Evolutionary conservation across 2,888 invertebrate genomes (phyloP), one percentile per base, ranked within the genome.

Genomic region (Coleophora deauratella): DNA sequence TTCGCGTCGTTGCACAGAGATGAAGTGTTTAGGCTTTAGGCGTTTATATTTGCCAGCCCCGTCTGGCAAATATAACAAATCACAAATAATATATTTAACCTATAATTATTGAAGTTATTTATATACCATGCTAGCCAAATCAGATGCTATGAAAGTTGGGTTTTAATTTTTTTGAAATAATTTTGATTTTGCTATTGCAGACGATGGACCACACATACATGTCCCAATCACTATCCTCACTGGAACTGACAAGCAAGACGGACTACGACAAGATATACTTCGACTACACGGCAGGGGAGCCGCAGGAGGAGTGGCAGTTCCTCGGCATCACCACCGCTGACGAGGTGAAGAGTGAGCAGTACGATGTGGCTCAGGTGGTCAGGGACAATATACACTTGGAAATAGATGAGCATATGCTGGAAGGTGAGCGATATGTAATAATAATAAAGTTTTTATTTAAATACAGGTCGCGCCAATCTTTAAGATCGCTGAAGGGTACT

Each of bases 181-280:
- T 4, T 21, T 3, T 21, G 3, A 21, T 21, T 6, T 4, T 21
- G 3, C 6, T 21, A 21, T 21, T 21, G 0, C 65, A 80, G 79
- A 67, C 49, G 0, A 46, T 74, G 47, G 84, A 84, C 41, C 82
- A 84, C 55, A 72, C 79, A 1, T 84, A 82, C 53, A 72, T 84
- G 62, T 76, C 81, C 0, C 80, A 80, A 37, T 76, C 82, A 0
- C 62, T 84, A 0, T 82, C 84, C 0, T 54, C 62, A 0, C 57
- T 84, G 0, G 74, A 70, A 3, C 51, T 62, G 2, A 54, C 52
- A 0, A 58, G 63, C 0, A 84, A 81, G 37, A n/a, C 40, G 0
- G 72, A 76, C 8, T 84, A 79, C 9, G 84, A 84, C 44, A 73
- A 71, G 41, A 76, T 82, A 32, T 80, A 66, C 48, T 68, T 80